These are phyloP conservation scores for Zelleria hepariella DNA, from an alignment of 2,888 invertebrate species.

Conservation along the genomic window DNA sequence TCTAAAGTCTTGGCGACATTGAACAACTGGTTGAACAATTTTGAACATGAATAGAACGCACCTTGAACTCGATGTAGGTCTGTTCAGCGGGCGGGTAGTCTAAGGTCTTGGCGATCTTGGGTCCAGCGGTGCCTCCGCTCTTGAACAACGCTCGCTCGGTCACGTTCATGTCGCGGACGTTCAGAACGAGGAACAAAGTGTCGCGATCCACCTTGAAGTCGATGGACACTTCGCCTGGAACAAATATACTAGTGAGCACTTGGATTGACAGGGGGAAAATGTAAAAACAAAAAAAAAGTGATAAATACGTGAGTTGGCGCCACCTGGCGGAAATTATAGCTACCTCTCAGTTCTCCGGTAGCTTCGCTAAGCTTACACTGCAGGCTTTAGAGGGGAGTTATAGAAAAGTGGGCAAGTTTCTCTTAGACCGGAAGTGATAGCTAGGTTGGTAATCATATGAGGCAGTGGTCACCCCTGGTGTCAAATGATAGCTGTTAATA, in stretches of 20 bases:
- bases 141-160: constrained; percentile 79
- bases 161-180: constrained; percentile 88
- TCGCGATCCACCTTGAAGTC: constrained; percentile 87
- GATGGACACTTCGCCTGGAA: constrained; percentile 85
- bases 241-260: background rate
- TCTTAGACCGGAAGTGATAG: too few relatives aligned
- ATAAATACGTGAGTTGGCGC: too few relatives aligned
- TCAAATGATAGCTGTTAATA: too few relatives aligned
- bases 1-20: constrained; percentile 82
- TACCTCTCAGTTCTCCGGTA: too few relatives aligned
- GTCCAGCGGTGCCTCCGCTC: constrained; percentile 73
- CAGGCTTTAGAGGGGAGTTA: too few relatives aligned
- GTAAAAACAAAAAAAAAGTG: background rate
- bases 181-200: constrained; percentile 86
- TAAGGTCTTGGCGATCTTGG: constrained; percentile 78
- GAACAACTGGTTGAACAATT: too few relatives aligned
- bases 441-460: too few relatives aligned
- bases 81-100: constrained; percentile 90
- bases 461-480: too few relatives aligned
- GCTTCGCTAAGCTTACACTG: too few relatives aligned
- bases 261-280: background rate
- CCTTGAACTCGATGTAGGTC: constrained; percentile 84
- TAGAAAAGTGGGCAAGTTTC: too few relatives aligned
- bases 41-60: constrained; percentile 23
- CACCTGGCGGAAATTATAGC: too few relatives aligned